phyloP scores from a whole-genome alignment of 2,888 invertebrate species.

The Antitype chi region DNA sequence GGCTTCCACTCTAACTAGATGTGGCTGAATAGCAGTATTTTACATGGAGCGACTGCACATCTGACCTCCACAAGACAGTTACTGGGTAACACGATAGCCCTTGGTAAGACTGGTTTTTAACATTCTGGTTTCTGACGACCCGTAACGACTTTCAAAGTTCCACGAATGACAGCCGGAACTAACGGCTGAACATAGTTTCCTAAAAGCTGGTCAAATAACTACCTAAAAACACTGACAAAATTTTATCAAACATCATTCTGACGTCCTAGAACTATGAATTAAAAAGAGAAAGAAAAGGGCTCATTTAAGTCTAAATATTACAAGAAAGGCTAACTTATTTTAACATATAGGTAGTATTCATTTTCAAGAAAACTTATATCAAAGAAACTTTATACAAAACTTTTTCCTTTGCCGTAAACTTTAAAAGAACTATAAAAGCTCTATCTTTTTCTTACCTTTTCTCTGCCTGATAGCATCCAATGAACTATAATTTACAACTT shows the following conservation, averaged over 20 bases:
- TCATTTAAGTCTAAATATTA: neutral
- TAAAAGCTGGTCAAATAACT: neutral
- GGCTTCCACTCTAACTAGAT: too few relatives aligned
- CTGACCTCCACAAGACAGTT: too few relatives aligned
- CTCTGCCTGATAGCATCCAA: neutral
- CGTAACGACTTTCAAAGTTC: too few relatives aligned
- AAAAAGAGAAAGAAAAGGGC: neutral
- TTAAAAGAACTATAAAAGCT: neutral
- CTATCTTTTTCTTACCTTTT: neutral
- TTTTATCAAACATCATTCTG: neutral
- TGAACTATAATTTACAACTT: constrained; percentile 6
- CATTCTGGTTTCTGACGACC: too few relatives aligned
- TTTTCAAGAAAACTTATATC: neutral
- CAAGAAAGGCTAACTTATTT: neutral
- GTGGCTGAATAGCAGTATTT: too few relatives aligned
- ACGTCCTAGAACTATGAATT: neutral
- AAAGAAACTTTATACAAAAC: neutral
- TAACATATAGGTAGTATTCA: too few relatives aligned
- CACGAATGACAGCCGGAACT: too few relatives aligned
- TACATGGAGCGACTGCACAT: too few relatives aligned
- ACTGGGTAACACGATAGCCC: too few relatives aligned
- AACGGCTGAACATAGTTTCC: neutral
- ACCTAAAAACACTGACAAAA: neutral
- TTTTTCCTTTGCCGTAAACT: neutral
- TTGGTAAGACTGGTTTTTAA: too few relatives aligned